phyloP scores from a whole-genome alignment of 2,113 vertebrate species.

The Passerina amoena region DNA sequence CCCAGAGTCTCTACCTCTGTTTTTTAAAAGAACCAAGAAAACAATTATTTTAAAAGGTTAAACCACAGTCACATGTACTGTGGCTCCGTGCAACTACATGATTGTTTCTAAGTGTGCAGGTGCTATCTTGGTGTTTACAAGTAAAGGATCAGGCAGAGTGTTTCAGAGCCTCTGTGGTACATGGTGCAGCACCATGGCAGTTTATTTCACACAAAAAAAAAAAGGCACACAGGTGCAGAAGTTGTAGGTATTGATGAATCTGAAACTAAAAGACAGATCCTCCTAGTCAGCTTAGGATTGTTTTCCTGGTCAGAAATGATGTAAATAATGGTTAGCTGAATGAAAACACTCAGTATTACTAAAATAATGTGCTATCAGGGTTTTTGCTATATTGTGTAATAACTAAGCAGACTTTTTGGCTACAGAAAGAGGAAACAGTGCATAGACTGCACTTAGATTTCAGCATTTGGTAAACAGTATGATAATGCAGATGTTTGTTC shows the following conservation, averaged over 20 bases:
- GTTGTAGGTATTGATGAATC: neutral
- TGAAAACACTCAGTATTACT: neutral
- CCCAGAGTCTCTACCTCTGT: neutral
- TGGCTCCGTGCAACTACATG: neutral
- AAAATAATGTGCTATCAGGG: neutral
- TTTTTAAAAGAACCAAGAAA: neutral
- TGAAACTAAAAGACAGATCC: neutral
- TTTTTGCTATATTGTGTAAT: neutral
- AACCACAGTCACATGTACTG: neutral
- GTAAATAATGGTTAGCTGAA: neutral
- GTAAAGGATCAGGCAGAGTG: neutral
- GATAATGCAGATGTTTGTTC: conserved; percentile 11
- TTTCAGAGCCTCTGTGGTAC: neutral
- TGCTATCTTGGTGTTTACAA: neutral
- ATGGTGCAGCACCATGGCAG: neutral
- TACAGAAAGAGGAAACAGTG: neutral
- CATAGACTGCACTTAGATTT: neutral
- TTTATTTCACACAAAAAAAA: neutral
- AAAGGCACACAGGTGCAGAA: neutral
- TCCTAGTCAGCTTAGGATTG: neutral
- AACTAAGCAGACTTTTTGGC: neutral
- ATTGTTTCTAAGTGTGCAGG: neutral
- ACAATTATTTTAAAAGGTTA: neutral
- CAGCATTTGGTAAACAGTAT: conserved; percentile 26
- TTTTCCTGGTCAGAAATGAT: neutral